Conservation (phyloP, 1,140 invertebrate genomes). For the Pseudomyrmex flavicornis region DNA sequence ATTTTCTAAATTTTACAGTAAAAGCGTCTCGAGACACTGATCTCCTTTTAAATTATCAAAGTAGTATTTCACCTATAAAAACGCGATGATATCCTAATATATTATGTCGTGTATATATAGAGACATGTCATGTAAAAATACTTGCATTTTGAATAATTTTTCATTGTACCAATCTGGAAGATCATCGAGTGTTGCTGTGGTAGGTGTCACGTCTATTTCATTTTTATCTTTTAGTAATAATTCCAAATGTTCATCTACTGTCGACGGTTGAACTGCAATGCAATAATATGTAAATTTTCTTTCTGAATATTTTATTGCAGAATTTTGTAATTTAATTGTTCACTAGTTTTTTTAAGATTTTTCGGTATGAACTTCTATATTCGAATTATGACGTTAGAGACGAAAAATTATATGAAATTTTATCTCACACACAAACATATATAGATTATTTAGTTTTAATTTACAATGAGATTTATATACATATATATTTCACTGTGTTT, state of each 20-base stretch:
- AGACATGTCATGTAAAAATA: neutral
- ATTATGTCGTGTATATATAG: neutral
- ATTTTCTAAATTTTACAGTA: too few species aligned
- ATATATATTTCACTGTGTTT: neutral
- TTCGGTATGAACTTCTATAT: too few species aligned
- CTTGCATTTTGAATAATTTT: slow-evolving; percentile 74
- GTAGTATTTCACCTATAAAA: too few species aligned
- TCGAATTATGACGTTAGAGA: too few species aligned
- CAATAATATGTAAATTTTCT: neutral
- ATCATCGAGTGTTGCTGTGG: slow-evolving; percentile 56
- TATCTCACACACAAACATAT: too few species aligned
- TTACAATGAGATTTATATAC: too few species aligned
- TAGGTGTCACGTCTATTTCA: slow-evolving; percentile 41
- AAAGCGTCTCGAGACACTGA: too few species aligned
- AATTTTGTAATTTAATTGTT: slow-evolving; percentile 2
- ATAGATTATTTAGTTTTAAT: too few species aligned
- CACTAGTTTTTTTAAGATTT: neutral
- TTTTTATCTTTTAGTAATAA: slow-evolving; percentile 60
- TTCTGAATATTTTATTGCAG: neutral
- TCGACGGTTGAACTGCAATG: slow-evolving; percentile 42
- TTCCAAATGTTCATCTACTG: slow-evolving; percentile 74
- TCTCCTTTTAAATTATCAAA: too few species aligned
- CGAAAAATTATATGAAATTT: too few species aligned
- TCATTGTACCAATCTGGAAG: slow-evolving; percentile 78
- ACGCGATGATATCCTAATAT: neutral